Evolutionary conservation across 2,113 vertebrate genomes (phyloP), one percentile per base, ranked within the genome.

Genomic region (Atherinomorus stipes): DNA sequence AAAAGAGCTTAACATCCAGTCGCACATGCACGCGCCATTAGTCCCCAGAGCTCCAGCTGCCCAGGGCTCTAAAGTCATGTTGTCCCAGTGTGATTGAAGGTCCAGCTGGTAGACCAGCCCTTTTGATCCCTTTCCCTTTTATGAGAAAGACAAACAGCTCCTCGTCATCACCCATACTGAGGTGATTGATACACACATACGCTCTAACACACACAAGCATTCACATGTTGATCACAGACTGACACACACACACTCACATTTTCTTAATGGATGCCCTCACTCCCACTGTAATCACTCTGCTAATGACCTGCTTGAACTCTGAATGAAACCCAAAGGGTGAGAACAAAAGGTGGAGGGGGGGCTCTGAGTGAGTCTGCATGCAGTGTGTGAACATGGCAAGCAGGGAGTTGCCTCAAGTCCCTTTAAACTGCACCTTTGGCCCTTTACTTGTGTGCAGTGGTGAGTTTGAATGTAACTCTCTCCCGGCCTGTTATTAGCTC

Each of bases 131-230:
- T 81, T 67, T 89, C 87, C 75, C 88, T 91, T 94, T 93, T 89
- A 93, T 87, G 90, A 88, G 89, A 87, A 93, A 93, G 84, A 92
- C 88, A 91, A 93, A 93, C 90, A 93, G 84, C 81, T 83, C 84
- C 74, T 85, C 85, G 80, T 90, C 77, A 49, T 88, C 85, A 86
- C 85, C 73, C 76, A 89, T 88, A 76, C 85, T 78, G 53, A 42
- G 78, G 71, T 88, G 78, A 90, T 86, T 87, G 83, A 85, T 89
- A 78, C 80, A 56, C 75, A 68, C 81, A 65, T 69, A 52, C 74
- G 12, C 64, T 47, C 45, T 66, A 58, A 49, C 80, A 22, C 67
- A 76, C 64, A 68, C 71, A 64, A 70, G 71, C 61, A 64, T 75
- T 62, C 59, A 54, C 70, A 52, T 71, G 40, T 19, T 68, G 19